A percentile compares a stretch with the other conserved stretches of the same genome.
These are phyloP conservation scores for Ascaphus truei DNA, from an alignment of 2,113 vertebrate species.

Conservation along the genomic window DNA sequence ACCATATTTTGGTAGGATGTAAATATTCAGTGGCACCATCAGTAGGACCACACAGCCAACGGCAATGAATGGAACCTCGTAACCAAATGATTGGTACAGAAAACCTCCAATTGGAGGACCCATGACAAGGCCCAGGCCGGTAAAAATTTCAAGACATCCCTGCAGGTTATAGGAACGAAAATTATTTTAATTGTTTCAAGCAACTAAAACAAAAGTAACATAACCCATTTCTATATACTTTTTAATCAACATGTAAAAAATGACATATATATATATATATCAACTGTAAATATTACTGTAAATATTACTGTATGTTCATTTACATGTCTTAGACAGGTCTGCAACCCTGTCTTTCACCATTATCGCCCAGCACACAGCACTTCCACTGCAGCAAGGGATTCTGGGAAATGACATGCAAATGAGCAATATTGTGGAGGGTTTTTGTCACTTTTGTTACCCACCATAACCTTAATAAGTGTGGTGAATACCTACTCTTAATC, in stretches of 20 bases:
- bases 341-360: no score
- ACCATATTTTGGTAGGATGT: constrained; percentile 81
- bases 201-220: constrained; percentile 39
- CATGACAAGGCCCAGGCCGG: constrained; percentile 82
- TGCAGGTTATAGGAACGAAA: constrained; percentile 44
- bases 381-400: no score
- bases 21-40: constrained; percentile 84
- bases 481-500: no score
- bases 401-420: no score
- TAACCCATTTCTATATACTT: not conserved
- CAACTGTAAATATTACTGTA: no score
- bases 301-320: no score
- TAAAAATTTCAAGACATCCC: constrained; percentile 88
- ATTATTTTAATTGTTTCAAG: not conserved
- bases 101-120: constrained; percentile 90
- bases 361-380: no score
- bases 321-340: no score
- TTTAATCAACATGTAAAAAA: constrained; percentile 17
- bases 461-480: no score
- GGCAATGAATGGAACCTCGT: constrained; percentile 82
- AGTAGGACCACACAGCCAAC: constrained; percentile 78
- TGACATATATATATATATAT: no score
- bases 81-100: constrained; percentile 88
- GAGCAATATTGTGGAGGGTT: no score
- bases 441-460: no score